phyloP scores from a whole-genome alignment of 2,113 vertebrate species.

The Bos taurus region ARS-UCD2.0 NC_037346.1:16087501-16088000 shows the following conservation, averaged over 20 bases:
- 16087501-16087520: neutral
- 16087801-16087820: neutral
- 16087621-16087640: neutral
- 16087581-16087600: no score
- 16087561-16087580: neutral
- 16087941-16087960: neutral
- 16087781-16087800: neutral
- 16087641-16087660: neutral
- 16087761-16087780: neutral
- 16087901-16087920: neutral
- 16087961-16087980: neutral
- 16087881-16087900: neutral
- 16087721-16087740: neutral
- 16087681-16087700: neutral
- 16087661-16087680: neutral
- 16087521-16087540: neutral
- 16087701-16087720: neutral
- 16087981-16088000: neutral
- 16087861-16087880: neutral
- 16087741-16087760: neutral
- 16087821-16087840: neutral
- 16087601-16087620: neutral
- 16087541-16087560: neutral
- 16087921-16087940: neutral
- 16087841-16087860: neutral